phyloP scores from a whole-genome alignment of 2,113 vertebrate genomes.

The Passer domesticus region DNA sequence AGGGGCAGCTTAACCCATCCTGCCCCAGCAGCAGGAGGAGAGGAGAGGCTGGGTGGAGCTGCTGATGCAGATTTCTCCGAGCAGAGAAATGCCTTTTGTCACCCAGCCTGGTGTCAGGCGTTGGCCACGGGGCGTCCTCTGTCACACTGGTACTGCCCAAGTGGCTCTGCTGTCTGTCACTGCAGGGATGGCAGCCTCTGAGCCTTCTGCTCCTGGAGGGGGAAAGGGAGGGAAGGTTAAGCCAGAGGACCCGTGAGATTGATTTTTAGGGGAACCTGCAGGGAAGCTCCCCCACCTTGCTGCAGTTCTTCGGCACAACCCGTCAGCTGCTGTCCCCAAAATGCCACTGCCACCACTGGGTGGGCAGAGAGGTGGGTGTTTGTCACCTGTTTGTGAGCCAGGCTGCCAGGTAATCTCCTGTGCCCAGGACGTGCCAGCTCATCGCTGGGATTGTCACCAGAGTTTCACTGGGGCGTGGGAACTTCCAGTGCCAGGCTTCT shows the following conservation, averaged over 20 bases:
- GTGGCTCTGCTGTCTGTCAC: neutral
- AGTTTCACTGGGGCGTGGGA: neutral
- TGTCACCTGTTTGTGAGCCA: neutral
- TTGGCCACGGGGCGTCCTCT: neutral
- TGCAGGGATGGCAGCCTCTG: neutral
- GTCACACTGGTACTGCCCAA: neutral
- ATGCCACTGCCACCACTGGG: neutral
- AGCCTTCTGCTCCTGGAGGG: neutral
- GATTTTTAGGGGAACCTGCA: neutral
- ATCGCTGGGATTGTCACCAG: neutral
- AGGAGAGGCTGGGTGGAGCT: neutral
- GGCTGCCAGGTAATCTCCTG: neutral
- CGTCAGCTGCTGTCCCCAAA: accelerated
- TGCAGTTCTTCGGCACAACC: neutral
- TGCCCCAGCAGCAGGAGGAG: neutral
- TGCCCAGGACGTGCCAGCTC: neutral
- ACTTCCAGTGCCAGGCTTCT: neutral
- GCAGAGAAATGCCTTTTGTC: slow-evolving; percentile 9
- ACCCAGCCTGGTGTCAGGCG: neutral
- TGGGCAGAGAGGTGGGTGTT: neutral
- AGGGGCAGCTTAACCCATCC: neutral
- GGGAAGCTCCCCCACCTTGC: accelerated
- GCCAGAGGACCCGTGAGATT: accelerated
- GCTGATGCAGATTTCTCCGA: neutral
- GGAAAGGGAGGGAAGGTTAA: neutral